Base-by-base conservation (phyloP, 2,113 vertebrate genomes). In the Eubucco bourcierii region DNA sequence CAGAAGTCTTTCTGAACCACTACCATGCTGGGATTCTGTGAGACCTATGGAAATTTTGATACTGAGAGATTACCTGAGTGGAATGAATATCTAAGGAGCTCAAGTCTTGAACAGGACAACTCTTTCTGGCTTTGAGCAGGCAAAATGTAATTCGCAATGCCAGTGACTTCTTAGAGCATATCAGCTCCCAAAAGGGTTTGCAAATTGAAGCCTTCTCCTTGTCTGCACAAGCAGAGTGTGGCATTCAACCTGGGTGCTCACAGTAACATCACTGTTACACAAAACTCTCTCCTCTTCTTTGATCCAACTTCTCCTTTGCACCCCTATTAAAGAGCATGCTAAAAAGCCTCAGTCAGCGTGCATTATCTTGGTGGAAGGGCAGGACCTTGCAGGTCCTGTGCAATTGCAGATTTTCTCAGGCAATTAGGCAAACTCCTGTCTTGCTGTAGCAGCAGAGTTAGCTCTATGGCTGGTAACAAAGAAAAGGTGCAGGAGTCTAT, bases 391-490 rank as follows among this genome's bases (percentile, higher is more conserved):
- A 68, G 50, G 41, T 47, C n/a, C 33, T 52, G 21, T 58, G 68
- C 34, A 59, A 20, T 20, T 3, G 1, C 8, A 12, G 20, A 44
- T 87, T 61, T 92, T 61, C 68, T 53, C 53, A 53, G 59, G 64
- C 0, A 5, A 71, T 75, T 31, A 79, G 80, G 31, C 23, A 66
- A 84, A 92, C 56, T 7, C 5, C 1, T 52, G 6, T 67, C 44
- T 82, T 58, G 31, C 47, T 61, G 64, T 29, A 72, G 68, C 41
- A 59, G n/a, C 21, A n/a, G 31, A 58, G 55, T 12, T 15, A 31
- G 13, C 37, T 77, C 53, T 72, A 16, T 1, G 0, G 8, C 41
- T 63, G 10, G 18, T 11, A 33, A 10, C 1, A 6, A 6, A 10
- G 37, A 24, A 33, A 53, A 5, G 28, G 27, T 34, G 23, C 15